Evolutionary conservation across 1,140 invertebrate species (phyloP).

Genomic region (Formica exsecta): DNA sequence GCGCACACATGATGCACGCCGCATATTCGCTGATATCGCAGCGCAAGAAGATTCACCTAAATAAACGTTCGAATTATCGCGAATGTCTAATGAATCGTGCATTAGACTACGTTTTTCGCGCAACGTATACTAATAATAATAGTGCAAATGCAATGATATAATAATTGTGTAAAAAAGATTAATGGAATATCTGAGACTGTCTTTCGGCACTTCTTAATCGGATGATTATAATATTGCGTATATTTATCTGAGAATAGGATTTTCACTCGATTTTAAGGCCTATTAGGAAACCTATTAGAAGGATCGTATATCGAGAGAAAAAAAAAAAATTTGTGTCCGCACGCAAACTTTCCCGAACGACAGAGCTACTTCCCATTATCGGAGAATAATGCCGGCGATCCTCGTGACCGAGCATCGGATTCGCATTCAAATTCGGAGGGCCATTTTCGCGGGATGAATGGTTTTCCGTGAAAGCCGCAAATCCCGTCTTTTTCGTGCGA

Average conservation of each 20-base stretch:
- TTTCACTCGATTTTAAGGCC: constrained; percentile 19
- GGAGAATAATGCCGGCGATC: constrained; percentile 54
- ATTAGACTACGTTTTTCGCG: not conserved
- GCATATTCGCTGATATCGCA: constrained; percentile 44
- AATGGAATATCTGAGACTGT: not conserved
- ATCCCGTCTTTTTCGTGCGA: constrained; percentile 60
- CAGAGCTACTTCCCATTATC: constrained; percentile 55
- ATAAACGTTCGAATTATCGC: constrained; percentile 38
- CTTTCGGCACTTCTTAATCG: not conserved
- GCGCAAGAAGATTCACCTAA: constrained; percentile 31
- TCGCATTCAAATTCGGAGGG: constrained; percentile 58
- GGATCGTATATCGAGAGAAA: not conserved
- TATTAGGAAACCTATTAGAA: not conserved
- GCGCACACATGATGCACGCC: not conserved
- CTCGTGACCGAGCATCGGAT: constrained; percentile 57
- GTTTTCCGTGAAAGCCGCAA: constrained; percentile 55
- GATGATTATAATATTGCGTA: not conserved
- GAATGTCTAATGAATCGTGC: constrained; percentile 17
- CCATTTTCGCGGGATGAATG: constrained; percentile 59
- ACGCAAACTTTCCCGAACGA: constrained; percentile 37
- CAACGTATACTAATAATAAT: not conserved
- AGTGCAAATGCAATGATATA: too few relatives aligned
- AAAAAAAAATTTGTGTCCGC: constrained; percentile 23
- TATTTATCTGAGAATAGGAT: constrained; percentile 35
- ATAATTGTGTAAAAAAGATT: not conserved